phyloP scores from a whole-genome alignment of 2,888 invertebrate genomes.

The Pegoplata infirma region DNA sequence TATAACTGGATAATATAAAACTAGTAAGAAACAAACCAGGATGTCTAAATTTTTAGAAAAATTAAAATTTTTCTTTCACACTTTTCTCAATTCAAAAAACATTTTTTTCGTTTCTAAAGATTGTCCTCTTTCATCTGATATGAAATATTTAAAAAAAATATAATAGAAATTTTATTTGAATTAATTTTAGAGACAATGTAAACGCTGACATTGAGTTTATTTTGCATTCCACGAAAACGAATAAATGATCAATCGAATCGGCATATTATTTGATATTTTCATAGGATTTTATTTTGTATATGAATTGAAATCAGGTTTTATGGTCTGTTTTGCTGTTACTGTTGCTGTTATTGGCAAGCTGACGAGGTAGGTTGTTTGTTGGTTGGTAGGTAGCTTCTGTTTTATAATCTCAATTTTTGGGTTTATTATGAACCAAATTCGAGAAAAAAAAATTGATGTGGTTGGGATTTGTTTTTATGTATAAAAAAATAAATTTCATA shows the following conservation, averaged over 20 bases:
- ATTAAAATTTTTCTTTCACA: too few species aligned
- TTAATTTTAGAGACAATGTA: too few species aligned
- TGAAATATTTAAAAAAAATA: too few species aligned
- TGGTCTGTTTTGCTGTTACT: conserved; percentile 38
- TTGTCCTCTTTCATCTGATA: too few species aligned
- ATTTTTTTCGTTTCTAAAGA: too few species aligned
- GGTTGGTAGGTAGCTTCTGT: background rate
- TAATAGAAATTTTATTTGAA: too few species aligned
- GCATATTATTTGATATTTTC: conserved; percentile 49
- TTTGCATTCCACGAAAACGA: conserved; percentile 48
- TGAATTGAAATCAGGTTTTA: conserved; percentile 49
- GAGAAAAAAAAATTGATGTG: conserved; percentile 4
- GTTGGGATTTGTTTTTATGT: conserved; percentile 6
- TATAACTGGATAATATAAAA: too few species aligned
- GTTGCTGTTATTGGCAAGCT: background rate
- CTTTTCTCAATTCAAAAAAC: too few species aligned
- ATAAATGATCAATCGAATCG: conserved; percentile 52
- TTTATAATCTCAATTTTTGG: background rate
- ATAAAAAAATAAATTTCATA: conserved; percentile 27
- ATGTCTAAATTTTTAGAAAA: too few species aligned
- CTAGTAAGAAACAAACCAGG: too few species aligned
- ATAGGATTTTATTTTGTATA: conserved; percentile 14
- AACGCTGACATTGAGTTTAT: conserved; percentile 1
- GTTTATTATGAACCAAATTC: conserved; percentile 3
- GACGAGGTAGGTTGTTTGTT: conserved; percentile 17